Conservation (phyloP, 1,140 invertebrate species). For the Holcopasites calliopsidis region DNA sequence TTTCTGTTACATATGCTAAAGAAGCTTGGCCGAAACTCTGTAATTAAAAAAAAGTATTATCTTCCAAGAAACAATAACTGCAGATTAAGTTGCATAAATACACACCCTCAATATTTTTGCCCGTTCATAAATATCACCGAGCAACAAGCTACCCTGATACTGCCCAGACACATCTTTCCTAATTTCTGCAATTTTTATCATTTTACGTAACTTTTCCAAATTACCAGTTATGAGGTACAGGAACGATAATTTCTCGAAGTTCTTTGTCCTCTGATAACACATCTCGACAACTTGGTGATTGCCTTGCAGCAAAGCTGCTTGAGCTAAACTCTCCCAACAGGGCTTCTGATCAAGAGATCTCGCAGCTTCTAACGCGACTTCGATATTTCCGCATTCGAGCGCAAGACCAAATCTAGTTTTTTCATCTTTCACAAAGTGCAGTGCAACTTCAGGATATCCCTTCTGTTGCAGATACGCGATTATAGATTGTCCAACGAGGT, state of each 20-base stretch:
- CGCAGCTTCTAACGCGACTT: constrained; percentile 96
- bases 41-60: constrained; percentile 56
- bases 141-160: constrained; percentile 95
- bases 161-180: constrained; percentile 97
- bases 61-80: background rate
- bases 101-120: constrained; percentile 93
- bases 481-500: constrained; percentile 98
- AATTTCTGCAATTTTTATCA: constrained; percentile 99
- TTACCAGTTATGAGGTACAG: constrained; percentile 99
- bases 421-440: constrained; percentile 99
- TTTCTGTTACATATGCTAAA: constrained; percentile 95
- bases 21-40: constrained; percentile 84
- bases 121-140: constrained; percentile 95
- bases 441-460: constrained; percentile 99
- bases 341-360: constrained; percentile 95
- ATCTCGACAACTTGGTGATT: constrained; percentile 99
- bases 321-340: constrained; percentile 98
- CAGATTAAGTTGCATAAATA: background rate
- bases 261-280: constrained; percentile 99
- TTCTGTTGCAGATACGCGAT: constrained; percentile 99
- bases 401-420: constrained; percentile 98
- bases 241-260: constrained; percentile 99
- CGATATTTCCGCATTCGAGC: constrained; percentile 99
- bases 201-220: constrained; percentile 97
- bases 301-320: constrained; percentile 95